phyloP scores from a whole-genome alignment of 2,113 vertebrate genomes.

The Stictonetta naevosa region DNA sequence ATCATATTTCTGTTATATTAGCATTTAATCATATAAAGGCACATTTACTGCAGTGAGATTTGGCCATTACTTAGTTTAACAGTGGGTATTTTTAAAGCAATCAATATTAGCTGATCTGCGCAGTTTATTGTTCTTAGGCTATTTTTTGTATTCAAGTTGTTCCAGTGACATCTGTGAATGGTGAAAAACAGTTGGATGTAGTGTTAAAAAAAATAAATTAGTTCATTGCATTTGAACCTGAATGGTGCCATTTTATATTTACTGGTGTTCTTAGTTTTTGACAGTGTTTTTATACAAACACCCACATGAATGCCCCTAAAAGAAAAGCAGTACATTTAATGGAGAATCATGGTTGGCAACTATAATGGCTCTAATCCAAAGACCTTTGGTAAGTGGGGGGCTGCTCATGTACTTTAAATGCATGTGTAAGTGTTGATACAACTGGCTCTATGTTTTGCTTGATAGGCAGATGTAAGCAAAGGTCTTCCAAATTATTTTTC shows the following conservation, averaged over 20 bases:
- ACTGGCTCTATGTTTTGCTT: background rate
- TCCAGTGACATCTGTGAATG: conserved; percentile 48
- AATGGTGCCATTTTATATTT: conserved; percentile 46
- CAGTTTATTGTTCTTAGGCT: background rate
- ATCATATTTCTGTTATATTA: conserved; percentile 25
- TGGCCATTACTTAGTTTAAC: conserved; percentile 55
- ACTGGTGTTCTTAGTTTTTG: conserved; percentile 43
- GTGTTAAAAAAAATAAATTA: conserved; percentile 65
- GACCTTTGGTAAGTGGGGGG: conserved; percentile 3
- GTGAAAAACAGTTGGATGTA: conserved; percentile 41
- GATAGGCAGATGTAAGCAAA: background rate
- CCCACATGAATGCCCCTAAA: conserved; percentile 44
- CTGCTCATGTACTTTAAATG: background rate
- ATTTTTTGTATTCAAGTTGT: conserved; percentile 29
- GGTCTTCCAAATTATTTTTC: background rate
- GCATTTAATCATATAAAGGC: conserved; percentile 37
- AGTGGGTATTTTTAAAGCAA: conserved; percentile 36
- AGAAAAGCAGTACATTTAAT: conserved; percentile 31
- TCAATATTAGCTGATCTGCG: conserved; percentile 24
- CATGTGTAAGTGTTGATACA: background rate
- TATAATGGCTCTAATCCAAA: conserved; percentile 44
- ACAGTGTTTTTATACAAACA: conserved; percentile 65
- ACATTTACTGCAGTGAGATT: background rate
- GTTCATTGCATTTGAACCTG: conserved; percentile 59
- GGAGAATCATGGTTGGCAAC: conserved; percentile 35